Percentiles rank a stretch among this genome's conserved stretches.
These are phyloP conservation scores for Tricholauxania praeusta DNA, from an alignment of 2,888 invertebrate genomes.

Conservation along the genomic window DNA sequence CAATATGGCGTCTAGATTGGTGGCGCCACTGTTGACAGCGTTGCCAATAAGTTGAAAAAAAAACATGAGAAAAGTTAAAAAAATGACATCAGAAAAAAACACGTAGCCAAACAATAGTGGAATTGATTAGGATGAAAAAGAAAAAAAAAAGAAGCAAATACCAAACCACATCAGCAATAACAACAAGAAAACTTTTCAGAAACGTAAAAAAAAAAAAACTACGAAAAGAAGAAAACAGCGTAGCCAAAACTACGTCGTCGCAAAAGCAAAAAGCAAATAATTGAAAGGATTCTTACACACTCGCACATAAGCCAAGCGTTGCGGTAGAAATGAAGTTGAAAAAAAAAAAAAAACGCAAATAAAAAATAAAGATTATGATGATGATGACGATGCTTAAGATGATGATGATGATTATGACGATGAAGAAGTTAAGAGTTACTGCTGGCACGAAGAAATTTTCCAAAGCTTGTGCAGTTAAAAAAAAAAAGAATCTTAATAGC, in stretches of 20 bases:
- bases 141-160: slow-evolving; percentile 5
- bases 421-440: too few species aligned
- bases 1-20: slow-evolving; percentile 38
- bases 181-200: slow-evolving; percentile 50
- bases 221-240: not conserved
- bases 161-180: slow-evolving; percentile 58
- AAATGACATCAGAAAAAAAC: slow-evolving; percentile 12
- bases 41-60: slow-evolving; percentile 39
- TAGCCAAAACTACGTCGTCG: not conserved
- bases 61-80: slow-evolving; percentile 32
- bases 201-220: not conserved
- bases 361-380: slow-evolving; percentile 12
- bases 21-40: slow-evolving; percentile 40
- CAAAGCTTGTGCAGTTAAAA: too few species aligned
- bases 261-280: slow-evolving; percentile 35
- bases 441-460: too few species aligned
- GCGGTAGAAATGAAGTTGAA: not conserved
- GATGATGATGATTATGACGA: not conserved
- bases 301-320: too few species aligned
- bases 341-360: not conserved
- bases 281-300: slow-evolving; percentile 41
- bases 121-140: slow-evolving; percentile 59
- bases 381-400: slow-evolving; percentile 13
- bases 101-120: slow-evolving; percentile 57
- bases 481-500: too few species aligned